phyloP scores from a whole-genome alignment of 2,113 vertebrate genomes.

The Lates calcarifer region DNA sequence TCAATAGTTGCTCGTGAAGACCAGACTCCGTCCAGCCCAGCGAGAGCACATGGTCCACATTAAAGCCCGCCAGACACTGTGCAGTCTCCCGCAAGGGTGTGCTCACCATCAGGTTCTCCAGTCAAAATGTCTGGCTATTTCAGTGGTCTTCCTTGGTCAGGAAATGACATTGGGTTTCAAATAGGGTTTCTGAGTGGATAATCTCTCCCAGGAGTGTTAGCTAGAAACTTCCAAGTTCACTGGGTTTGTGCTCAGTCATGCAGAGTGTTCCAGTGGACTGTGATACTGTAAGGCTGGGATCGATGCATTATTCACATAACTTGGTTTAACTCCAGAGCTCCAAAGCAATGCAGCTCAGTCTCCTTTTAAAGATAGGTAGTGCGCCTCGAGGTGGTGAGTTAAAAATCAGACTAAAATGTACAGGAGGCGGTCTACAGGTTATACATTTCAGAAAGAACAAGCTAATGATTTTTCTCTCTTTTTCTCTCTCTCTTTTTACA shows the following conservation, averaged over 20 bases:
- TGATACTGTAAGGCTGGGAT: constrained; percentile 65
- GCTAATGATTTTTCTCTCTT: constrained; percentile 13
- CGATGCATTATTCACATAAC: constrained; percentile 78
- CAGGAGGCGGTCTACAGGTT: constrained; percentile 17
- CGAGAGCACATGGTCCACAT: constrained; percentile 74
- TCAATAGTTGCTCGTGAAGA: constrained; percentile 67
- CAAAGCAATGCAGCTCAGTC: constrained; percentile 32
- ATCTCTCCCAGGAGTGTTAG: constrained; percentile 63
- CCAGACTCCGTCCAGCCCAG: constrained; percentile 23
- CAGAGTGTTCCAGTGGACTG: constrained; percentile 62
- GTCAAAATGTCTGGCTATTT: constrained; percentile 40
- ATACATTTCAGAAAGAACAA: neutral
- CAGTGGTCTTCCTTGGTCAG: constrained; percentile 54
- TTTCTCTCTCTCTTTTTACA: neutral
- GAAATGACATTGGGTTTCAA: constrained; percentile 73
- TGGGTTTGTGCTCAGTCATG: constrained; percentile 77
- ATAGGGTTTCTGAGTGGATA: constrained; percentile 52
- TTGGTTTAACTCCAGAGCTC: constrained; percentile 56
- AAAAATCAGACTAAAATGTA: constrained; percentile 10
- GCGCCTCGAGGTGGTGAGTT: no score
- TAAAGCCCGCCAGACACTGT: constrained; percentile 52
- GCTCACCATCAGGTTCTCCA: constrained; percentile 30
- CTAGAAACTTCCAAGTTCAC: constrained; percentile 65
- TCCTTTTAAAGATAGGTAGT: constrained; percentile 55
- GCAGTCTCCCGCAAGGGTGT: constrained; percentile 34